Conservation (phyloP, 1,140 invertebrate genomes). For the Drosophila grimshawi region DNA sequence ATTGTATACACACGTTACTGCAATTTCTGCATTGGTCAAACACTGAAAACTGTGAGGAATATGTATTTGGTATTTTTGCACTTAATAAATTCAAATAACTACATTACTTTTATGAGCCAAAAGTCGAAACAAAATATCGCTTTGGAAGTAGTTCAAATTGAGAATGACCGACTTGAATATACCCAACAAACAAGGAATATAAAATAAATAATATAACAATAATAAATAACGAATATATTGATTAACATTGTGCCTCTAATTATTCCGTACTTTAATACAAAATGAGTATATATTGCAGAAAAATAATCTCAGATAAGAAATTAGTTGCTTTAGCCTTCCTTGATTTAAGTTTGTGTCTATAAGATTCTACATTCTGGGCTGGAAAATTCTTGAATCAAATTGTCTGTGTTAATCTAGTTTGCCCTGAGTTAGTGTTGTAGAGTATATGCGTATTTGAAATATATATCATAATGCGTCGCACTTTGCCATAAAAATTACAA, state of each 20-base stretch:
- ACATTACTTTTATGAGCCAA: conserved; percentile 55
- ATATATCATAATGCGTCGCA: conserved; percentile 69
- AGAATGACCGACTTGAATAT: conserved; percentile 3
- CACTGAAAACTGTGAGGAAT: not conserved
- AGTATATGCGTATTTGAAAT: conserved; percentile 49
- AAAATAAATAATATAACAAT: not conserved
- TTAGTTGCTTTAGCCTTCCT: no score
- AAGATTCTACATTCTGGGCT: no score
- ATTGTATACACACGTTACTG: no score
- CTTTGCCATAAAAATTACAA: conserved; percentile 77
- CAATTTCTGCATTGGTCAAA: not conserved
- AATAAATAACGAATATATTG: not conserved
- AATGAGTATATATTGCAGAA: no score
- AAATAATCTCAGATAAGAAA: no score
- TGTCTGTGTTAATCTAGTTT: not conserved
- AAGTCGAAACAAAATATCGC: conserved; percentile 31
- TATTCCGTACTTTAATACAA: no score
- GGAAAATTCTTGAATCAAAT: no score
- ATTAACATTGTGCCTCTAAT: no score
- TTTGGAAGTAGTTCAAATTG: not conserved
- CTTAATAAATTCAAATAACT: conserved; percentile 49
- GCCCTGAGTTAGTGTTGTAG: not conserved
- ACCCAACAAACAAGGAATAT: conserved; percentile 15
- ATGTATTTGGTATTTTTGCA: conserved; percentile 1
- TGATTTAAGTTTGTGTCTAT: no score